These are phyloP conservation scores for Lagopus leucura DNA, from an alignment of 2,113 vertebrate genomes.

Conservation along the genomic window DNA sequence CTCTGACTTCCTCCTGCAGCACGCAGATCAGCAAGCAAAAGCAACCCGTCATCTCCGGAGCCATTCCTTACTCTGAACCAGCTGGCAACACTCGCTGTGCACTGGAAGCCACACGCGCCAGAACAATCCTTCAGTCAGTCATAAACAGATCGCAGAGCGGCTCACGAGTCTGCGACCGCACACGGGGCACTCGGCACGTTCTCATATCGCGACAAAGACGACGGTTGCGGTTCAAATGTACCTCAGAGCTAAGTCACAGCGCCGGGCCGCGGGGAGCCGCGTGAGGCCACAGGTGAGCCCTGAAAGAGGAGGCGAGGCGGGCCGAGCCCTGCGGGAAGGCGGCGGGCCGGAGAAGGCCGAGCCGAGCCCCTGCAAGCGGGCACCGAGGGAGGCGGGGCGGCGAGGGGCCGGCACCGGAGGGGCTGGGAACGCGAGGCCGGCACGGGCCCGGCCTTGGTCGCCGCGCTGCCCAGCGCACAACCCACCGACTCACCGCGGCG, in stretches of 20 bases:
- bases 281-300: too few species aligned
- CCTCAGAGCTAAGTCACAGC: background rate
- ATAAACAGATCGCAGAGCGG: rapidly evolving
- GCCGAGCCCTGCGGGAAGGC: too few species aligned
- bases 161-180: background rate
- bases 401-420: too few species aligned
- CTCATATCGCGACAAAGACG: background rate
- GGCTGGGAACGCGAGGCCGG: too few species aligned
- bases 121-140: background rate
- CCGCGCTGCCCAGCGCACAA: too few species aligned
- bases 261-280: too few species aligned
- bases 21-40: background rate
- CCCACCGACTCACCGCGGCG: too few species aligned
- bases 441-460: too few species aligned
- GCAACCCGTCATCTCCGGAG: background rate
- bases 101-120: background rate
- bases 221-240: background rate
- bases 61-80: background rate
- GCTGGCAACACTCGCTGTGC: background rate
- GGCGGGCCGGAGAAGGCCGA: too few species aligned
- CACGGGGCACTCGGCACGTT: background rate
- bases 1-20: background rate
- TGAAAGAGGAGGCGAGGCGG: too few species aligned
- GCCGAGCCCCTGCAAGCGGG: too few species aligned
- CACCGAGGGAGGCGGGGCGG: too few species aligned